These are phyloP conservation scores for Montipora sp. DNA, from an alignment of 64 coral and sea anemone genomes.

Conservation along the genomic window DNA sequence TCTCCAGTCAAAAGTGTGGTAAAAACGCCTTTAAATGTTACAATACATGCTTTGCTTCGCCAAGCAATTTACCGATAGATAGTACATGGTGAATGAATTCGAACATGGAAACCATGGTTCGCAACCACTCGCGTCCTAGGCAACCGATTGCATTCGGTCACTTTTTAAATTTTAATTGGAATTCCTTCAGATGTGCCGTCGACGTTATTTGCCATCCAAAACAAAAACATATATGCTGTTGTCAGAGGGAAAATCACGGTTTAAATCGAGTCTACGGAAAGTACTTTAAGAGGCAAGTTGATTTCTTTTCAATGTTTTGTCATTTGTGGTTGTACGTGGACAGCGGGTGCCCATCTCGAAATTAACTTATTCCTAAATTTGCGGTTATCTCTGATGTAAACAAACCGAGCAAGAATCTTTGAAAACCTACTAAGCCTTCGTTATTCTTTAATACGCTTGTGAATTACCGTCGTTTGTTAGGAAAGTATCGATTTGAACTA, in stretches of 20 bases:
- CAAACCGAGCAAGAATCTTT: neutral
- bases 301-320: neutral
- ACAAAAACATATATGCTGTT: neutral
- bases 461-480: no score
- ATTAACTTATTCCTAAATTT: slow-evolving; percentile 20
- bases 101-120: neutral
- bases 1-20: neutral
- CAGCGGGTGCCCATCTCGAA: neutral
- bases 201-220: neutral
- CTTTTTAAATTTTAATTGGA: neutral
- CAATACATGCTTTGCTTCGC: neutral
- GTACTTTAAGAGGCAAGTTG: neutral
- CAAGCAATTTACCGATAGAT: neutral
- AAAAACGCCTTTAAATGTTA: neutral
- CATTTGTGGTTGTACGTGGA: no score
- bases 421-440: no score
- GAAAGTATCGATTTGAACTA: no score
- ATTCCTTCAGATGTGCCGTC: neutral
- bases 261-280: neutral
- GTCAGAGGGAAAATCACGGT: neutral
- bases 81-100: neutral
- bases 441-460: neutral
- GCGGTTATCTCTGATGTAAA: slow-evolving; percentile 10
- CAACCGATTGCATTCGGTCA: neutral
- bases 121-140: slow-evolving; percentile 1